A percentile compares a stretch with the other conserved stretches of the same genome.
These are phyloP conservation scores for Solen grandis DNA, from an alignment of 1,140 invertebrate genomes.

Conservation along the genomic window DNA sequence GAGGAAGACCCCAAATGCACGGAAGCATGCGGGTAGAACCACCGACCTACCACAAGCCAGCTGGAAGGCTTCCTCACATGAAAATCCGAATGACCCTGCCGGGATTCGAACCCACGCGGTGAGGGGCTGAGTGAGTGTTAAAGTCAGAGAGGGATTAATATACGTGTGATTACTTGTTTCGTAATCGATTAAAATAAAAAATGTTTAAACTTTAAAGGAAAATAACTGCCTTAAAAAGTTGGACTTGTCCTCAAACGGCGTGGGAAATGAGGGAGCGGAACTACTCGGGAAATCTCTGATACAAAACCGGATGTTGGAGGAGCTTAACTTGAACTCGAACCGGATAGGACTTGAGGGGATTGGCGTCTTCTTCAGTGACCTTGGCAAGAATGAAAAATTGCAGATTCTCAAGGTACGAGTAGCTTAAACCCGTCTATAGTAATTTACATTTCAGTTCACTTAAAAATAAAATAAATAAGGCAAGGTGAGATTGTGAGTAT, in stretches of 20 bases:
- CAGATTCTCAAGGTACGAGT: conserved; percentile 21
- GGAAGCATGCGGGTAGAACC: no score
- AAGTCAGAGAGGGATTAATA: no score
- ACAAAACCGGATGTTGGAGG: conserved; percentile 10
- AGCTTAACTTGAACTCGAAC: conserved; percentile 24
- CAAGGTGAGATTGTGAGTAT: neutral
- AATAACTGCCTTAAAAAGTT: conserved; percentile 31
- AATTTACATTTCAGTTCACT: neutral
- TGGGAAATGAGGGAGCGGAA: conserved; percentile 38
- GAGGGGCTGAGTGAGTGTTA: no score
- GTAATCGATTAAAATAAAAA: no score
- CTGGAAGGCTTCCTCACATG: no score
- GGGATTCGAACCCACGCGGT: no score
- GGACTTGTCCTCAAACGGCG: conserved; percentile 38
- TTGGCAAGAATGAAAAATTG: conserved; percentile 41
- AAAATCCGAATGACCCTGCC: no score
- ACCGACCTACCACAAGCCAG: no score
- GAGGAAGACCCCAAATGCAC: no score
- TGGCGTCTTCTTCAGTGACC: conserved; percentile 18
- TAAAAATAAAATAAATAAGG: neutral
- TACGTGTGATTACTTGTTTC: no score
- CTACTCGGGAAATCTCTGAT: conserved; percentile 14
- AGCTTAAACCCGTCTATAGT: neutral
- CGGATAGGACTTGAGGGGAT: conserved; percentile 35
- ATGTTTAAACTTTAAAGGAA: no score